Conservation (phyloP, 2,888 invertebrate species). For the Amiota mariae region DNA sequence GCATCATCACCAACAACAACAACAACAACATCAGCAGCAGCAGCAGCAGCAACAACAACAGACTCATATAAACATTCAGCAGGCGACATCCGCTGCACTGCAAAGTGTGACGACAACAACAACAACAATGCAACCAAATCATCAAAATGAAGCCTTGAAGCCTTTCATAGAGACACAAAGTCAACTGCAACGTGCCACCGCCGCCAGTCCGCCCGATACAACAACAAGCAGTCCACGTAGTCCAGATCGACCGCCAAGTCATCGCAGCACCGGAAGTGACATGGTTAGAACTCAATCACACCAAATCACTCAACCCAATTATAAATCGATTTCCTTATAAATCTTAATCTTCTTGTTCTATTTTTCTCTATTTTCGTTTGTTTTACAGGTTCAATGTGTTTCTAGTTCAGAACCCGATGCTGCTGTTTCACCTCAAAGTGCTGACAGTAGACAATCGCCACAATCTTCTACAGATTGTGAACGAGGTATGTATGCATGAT, state of each 20-base stretch:
- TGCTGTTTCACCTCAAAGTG: slow-evolving; percentile 74
- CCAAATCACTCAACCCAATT: too few species aligned
- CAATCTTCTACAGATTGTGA: slow-evolving; percentile 71
- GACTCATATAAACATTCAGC: slow-evolving; percentile 50
- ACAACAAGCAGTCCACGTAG: slow-evolving; percentile 88
- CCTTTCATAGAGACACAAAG: slow-evolving; percentile 28
- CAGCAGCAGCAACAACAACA: slow-evolving; percentile 75
- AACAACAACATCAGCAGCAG: slow-evolving; percentile 48
- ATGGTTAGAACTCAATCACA: slow-evolving; percentile 62
- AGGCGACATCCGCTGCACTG: slow-evolving; percentile 40
- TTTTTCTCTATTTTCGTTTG: slow-evolving; percentile 66
- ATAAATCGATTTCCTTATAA: background rate
- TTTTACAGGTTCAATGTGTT: slow-evolving; percentile 88
- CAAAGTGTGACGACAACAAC: slow-evolving; percentile 49
- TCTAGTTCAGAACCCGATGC: slow-evolving; percentile 89
- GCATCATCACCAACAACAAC: slow-evolving; percentile 66
- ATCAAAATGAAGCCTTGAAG: slow-evolving; percentile 30
- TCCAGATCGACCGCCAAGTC: slow-evolving; percentile 74
- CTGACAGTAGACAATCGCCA: slow-evolving; percentile 72
- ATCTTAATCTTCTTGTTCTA: background rate
- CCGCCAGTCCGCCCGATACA: slow-evolving; percentile 86
- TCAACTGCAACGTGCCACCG: slow-evolving; percentile 61
- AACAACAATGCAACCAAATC: slow-evolving; percentile 56
- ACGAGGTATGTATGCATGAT: slow-evolving; percentile 60
- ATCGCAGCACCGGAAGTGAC: slow-evolving; percentile 73